Conservation (phyloP, 2,888 invertebrate species). For the Cotesia congregata region DNA sequence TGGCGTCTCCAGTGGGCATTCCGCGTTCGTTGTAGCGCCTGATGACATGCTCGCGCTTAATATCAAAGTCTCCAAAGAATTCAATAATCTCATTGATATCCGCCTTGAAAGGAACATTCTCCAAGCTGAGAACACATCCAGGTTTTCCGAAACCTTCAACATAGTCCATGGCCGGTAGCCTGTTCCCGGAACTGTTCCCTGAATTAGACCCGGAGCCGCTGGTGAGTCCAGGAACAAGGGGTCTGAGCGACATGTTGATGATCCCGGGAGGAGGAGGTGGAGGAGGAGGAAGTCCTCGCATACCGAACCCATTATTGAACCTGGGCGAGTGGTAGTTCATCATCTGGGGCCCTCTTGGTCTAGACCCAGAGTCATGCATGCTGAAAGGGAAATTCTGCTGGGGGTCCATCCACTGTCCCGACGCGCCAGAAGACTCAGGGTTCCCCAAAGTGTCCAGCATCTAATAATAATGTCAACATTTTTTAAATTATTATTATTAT, state of each 20-base stretch:
- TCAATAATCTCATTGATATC: conserved; percentile 88
- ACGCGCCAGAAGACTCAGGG: conserved; percentile 62
- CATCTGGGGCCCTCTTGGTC: conserved; percentile 62
- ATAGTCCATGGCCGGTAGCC: conserved; percentile 56
- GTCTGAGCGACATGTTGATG: conserved; percentile 48
- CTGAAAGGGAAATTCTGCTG: conserved; percentile 26
- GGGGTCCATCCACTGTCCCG: conserved; percentile 50
- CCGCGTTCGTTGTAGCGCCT: conserved; percentile 89
- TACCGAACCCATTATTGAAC: conserved; percentile 50
- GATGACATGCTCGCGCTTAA: conserved; percentile 86
- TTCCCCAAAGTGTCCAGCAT: conserved; percentile 77
- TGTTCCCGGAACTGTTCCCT: conserved; percentile 53
- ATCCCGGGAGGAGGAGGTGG: conserved; percentile 55
- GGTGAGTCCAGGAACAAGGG: neutral
- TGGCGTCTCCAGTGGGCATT: conserved; percentile 91
- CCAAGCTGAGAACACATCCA: conserved; percentile 88
- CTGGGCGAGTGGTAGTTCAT: conserved; percentile 60
- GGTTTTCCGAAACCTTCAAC: conserved; percentile 80
- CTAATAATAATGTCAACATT: conserved; percentile 55
- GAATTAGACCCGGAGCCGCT: neutral
- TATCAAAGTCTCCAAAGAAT: conserved; percentile 85
- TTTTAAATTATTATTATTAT: too few species aligned
- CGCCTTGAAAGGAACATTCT: conserved; percentile 92
- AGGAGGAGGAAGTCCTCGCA: neutral
- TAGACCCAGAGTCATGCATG: conserved; percentile 34